Evolutionary conservation across 92 coral and sea anemone genomes (phyloP).

Genomic region (Actinostola sp.): DNA sequence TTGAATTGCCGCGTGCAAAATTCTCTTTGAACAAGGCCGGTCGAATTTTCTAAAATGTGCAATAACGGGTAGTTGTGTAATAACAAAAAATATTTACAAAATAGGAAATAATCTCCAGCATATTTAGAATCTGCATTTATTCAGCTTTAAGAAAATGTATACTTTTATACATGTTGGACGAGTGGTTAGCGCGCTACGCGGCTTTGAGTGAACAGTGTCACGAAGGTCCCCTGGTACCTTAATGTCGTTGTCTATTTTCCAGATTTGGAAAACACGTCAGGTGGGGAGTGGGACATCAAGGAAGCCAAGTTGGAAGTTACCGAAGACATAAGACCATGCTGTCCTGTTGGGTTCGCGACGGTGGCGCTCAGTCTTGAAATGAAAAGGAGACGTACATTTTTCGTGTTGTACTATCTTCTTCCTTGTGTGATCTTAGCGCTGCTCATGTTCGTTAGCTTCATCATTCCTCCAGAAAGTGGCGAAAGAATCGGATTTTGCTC

Average conservation of each 20-base stretch:
- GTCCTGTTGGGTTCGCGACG: neutral
- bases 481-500: conserved; percentile 73
- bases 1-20: too few species aligned
- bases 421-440: conserved; percentile 69
- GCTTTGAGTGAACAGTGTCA: too few species aligned
- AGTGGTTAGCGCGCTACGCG: too few species aligned
- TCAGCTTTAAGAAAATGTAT: too few species aligned
- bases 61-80: too few species aligned
- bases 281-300: neutral
- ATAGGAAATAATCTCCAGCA: too few species aligned
- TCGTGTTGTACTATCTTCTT: conserved; percentile 60
- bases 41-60: too few species aligned
- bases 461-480: conserved; percentile 75
- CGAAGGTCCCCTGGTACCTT: too few species aligned
- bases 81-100: too few species aligned
- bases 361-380: neutral
- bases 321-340: neutral
- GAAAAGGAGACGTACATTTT: conserved; percentile 47
- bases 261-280: neutral
- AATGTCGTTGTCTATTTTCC: neutral
- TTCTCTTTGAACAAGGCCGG: too few species aligned
- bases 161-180: too few species aligned
- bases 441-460: conserved; percentile 73
- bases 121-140: too few species aligned
- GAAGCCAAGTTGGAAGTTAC: neutral